Evolutionary conservation across 2,797 vertebrate species (phyloP), one percentile per base, ranked within the genome.

Genomic region (Podargus strigoides): DNA sequence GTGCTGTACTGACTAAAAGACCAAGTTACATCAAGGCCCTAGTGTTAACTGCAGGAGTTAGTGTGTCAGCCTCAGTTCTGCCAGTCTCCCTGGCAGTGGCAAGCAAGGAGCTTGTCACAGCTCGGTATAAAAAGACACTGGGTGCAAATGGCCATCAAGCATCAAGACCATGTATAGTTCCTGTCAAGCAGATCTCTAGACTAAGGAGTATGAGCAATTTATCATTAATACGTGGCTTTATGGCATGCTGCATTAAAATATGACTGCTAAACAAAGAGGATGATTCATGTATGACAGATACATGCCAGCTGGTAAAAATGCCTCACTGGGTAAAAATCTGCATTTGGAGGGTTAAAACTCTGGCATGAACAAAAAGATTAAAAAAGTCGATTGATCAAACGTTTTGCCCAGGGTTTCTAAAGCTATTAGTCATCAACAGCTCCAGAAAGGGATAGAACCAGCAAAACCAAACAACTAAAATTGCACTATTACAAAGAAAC

Each of bases 401-500:
- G 97, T 97, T 97, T 96, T 97, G 94, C 97, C 96, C 93, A 96
- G 94, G 96, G 80, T 94, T 97, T 97, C 96, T 96, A 96, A 92
- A 83, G 93, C 94, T 93, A 93, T 96, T 87, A 85, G 93, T 93
- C 96, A 83, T 62, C 94, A 96, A 93, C 96, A 96, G 93, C 92
- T 95, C 91, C 93, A 96, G 92, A 91, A 96, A 97, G 75, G 84
- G 95, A 92, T 98, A 68, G 70, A 95, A 77, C 46, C 78, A 94
- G 76, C 95, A 89, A 96, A 97, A 90, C 73, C 96, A 95, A 96
- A 93, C 75, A 58, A 81, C 94, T 94, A 68, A 93, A 98, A 99
- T 98, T 98, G 98, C 98, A 98, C 98, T 97, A 95, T 98, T 92
- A 97, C 95, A 96, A 97, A 89, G 96, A 95, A 97, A 93, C 80